Evolutionary conservation across 2,888 invertebrate species (phyloP).

Genomic region (Rhagophthalmus giganteus): DNA sequence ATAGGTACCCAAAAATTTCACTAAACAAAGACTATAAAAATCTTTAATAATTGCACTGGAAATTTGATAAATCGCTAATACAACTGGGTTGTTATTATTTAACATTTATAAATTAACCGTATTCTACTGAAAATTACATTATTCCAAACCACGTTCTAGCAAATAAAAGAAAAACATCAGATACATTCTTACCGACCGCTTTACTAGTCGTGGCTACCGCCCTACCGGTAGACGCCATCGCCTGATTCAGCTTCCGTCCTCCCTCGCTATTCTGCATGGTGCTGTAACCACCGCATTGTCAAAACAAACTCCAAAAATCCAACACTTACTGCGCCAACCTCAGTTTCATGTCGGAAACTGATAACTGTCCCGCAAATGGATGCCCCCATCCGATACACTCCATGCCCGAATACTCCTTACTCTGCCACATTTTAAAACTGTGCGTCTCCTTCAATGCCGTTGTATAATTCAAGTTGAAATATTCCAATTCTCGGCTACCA

Average conservation of each 20-base stretch:
- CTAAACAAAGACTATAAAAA: too few relatives aligned
- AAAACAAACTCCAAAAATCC: too few relatives aligned
- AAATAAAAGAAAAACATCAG: background rate
- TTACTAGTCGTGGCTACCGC: slow-evolving; percentile 81
- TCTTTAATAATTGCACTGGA: too few relatives aligned
- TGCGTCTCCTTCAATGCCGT: slow-evolving; percentile 83
- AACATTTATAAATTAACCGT: too few relatives aligned
- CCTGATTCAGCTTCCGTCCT: slow-evolving; percentile 83
- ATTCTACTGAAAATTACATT: too few relatives aligned
- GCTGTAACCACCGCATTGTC: too few relatives aligned
- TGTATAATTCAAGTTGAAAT: slow-evolving; percentile 85
- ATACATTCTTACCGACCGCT: slow-evolving; percentile 65
- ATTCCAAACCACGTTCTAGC: too few relatives aligned
- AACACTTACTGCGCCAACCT: slow-evolving; percentile 89
- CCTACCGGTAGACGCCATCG: slow-evolving; percentile 87
- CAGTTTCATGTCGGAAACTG: slow-evolving; percentile 91
- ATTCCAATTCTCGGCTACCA: slow-evolving; percentile 78
- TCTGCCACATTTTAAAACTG: slow-evolving; percentile 85
- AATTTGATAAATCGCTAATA: too few relatives aligned
- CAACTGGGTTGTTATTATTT: too few relatives aligned
- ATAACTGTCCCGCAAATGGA: slow-evolving; percentile 92
- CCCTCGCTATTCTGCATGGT: background rate
- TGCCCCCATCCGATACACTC: slow-evolving; percentile 77
- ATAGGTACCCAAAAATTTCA: too few relatives aligned
- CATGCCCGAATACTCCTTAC: slow-evolving; percentile 66